A percentile compares a stretch with the other conserved stretches of the same genome.
phyloP scores from a whole-genome alignment of 2,797 vertebrate genomes.

The Lagodon rhomboides region DNA sequence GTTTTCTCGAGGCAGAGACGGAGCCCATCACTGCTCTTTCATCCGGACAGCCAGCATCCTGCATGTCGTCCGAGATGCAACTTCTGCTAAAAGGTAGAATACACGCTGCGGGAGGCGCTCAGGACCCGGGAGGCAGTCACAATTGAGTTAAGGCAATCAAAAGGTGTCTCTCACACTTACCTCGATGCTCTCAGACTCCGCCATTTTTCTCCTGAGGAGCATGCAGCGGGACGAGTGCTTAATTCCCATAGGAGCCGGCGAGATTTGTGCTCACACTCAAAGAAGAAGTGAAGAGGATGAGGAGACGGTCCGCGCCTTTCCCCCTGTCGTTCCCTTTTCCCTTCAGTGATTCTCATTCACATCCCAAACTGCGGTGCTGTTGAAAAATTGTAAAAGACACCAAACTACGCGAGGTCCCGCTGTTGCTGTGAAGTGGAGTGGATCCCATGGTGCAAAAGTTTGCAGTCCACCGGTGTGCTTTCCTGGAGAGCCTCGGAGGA shows the following conservation, averaged over 20 bases:
- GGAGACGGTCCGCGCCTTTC: background rate
- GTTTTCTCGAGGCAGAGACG: slow-evolving; percentile 3
- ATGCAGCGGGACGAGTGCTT: slow-evolving; percentile 99
- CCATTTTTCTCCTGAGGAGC: slow-evolving; percentile 98
- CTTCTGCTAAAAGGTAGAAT: slow-evolving; percentile 42
- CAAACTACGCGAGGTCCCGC: slow-evolving; percentile 64
- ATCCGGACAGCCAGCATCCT: slow-evolving; percentile 29
- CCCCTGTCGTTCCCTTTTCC: slow-evolving; percentile 2
- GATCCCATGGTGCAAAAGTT: slow-evolving; percentile 82
- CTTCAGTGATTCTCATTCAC: slow-evolving; percentile 37
- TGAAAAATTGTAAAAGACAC: slow-evolving; percentile 24
- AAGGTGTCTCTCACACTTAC: slow-evolving; percentile 84
- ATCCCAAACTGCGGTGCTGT: slow-evolving; percentile 35
- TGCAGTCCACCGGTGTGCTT: slow-evolving; percentile 63
- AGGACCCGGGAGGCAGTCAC: background rate
- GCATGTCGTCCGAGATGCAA: slow-evolving; percentile 40
- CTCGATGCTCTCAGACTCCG: slow-evolving; percentile 95
- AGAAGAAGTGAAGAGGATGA: slow-evolving; percentile 42
- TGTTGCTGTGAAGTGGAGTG: slow-evolving; percentile 48
- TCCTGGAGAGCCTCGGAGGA: slow-evolving; percentile 49
- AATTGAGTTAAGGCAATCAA: background rate
- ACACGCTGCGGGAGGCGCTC: slow-evolving; percentile 19
- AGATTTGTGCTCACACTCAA: slow-evolving; percentile 53
- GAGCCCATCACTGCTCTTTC: slow-evolving; percentile 2
- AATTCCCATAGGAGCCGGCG: slow-evolving; percentile 95